phyloP scores from a whole-genome alignment of 2,888 invertebrate species.

The Brachyptera putata region DNA sequence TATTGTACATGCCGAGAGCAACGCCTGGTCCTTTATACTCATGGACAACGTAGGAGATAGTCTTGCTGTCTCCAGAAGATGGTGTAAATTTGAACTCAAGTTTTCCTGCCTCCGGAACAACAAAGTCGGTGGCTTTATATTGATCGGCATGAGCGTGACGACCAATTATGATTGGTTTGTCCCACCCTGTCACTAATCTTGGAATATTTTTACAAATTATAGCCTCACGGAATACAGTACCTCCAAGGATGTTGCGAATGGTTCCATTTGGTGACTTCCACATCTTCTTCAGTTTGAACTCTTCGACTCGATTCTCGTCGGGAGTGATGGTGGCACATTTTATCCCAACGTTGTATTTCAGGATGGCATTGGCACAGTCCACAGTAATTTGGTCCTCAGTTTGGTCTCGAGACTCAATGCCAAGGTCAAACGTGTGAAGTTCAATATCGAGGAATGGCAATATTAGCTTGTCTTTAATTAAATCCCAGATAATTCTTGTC shows the following conservation, averaged over 20 bases:
- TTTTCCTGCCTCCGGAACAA: slow-evolving; percentile 87
- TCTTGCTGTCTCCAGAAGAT: slow-evolving; percentile 52
- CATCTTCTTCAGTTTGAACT: slow-evolving; percentile 83
- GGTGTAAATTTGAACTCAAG: slow-evolving; percentile 59
- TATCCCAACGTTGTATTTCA: slow-evolving; percentile 96
- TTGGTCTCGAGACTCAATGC: slow-evolving; percentile 90
- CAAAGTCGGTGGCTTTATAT: slow-evolving; percentile 94
- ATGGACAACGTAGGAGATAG: slow-evolving; percentile 71
- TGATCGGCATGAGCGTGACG: slow-evolving; percentile 98
- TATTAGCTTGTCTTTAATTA: slow-evolving; percentile 95
- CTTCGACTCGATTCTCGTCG: slow-evolving; percentile 92
- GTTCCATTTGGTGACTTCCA: slow-evolving; percentile 90
- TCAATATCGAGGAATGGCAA: slow-evolving; percentile 94
- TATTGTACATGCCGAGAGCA: slow-evolving; percentile 94
- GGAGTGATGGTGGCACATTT: slow-evolving; percentile 99
- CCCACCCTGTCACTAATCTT: slow-evolving; percentile 91
- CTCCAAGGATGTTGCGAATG: slow-evolving; percentile 81
- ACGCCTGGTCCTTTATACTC: slow-evolving; percentile 81
- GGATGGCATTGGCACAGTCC: slow-evolving; percentile 94
- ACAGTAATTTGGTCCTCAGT: slow-evolving; percentile 94
- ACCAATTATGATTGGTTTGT: slow-evolving; percentile 95
- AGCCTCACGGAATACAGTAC: slow-evolving; percentile 79
- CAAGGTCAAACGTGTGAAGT: slow-evolving; percentile 88
- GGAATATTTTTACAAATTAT: slow-evolving; percentile 93
- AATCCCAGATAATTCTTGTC: slow-evolving; percentile 97